These are phyloP conservation scores for Lasioglossum figueresi DNA, from an alignment of 2,888 invertebrate genomes.

Conservation along the genomic window DNA sequence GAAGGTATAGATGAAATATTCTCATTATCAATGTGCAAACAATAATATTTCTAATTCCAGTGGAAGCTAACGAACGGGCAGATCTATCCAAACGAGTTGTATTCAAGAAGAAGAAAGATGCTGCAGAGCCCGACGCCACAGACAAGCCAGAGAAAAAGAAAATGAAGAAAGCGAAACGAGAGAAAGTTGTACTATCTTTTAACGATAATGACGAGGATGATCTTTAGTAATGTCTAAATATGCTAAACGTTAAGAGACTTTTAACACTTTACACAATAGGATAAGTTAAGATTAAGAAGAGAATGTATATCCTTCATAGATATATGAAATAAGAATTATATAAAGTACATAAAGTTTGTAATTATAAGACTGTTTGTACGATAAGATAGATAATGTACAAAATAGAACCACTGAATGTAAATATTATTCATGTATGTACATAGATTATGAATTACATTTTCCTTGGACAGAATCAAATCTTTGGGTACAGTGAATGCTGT, in stretches of 20 bases:
- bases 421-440: constrained; percentile 28
- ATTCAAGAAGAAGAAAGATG: constrained; percentile 83
- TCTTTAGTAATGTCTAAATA: constrained; percentile 26
- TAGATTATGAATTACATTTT: constrained; percentile 1
- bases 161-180: constrained; percentile 69
- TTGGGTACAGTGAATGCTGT: not conserved
- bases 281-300: not conserved
- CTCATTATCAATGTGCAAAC: not conserved
- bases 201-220: constrained; percentile 78
- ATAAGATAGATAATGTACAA: constrained; percentile 3
- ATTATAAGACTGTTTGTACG: not conserved
- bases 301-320: not conserved
- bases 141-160: constrained; percentile 71
- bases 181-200: constrained; percentile 78
- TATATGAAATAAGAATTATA: not conserved
- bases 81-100: constrained; percentile 87
- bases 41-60: constrained; percentile 81
- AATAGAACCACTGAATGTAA: constrained; percentile 25
- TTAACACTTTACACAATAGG: not conserved
- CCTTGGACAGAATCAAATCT: not conserved
- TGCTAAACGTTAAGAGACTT: not conserved
- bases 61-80: constrained; percentile 86
- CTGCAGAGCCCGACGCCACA: constrained; percentile 65
- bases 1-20: constrained; percentile 70
- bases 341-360: not conserved